Evolutionary conservation across 2,113 vertebrate genomes (phyloP).

Genomic region (Etia nguti): DNA sequence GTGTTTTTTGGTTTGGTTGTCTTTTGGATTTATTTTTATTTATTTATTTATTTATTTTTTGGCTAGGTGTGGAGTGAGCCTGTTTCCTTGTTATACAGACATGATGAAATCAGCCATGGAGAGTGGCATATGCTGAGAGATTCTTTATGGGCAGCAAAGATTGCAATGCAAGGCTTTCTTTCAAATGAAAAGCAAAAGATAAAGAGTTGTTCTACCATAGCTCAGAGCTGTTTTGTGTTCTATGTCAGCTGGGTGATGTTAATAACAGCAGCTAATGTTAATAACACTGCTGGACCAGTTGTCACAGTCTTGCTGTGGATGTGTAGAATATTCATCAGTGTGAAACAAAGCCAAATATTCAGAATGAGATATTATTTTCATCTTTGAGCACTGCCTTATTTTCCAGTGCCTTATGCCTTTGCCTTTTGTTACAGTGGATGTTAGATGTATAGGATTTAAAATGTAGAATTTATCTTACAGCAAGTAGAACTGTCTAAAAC

Average conservation of each 20-base stretch:
- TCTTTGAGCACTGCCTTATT: background rate
- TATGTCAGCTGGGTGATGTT: conserved; percentile 1
- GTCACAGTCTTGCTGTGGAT: background rate
- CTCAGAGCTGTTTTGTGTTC: background rate
- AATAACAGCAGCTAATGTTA: conserved; percentile 1
- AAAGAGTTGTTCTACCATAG: background rate
- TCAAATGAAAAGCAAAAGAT: background rate
- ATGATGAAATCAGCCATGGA: background rate
- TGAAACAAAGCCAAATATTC: background rate
- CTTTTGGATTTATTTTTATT: background rate
- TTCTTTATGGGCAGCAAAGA: background rate
- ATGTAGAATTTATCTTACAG: background rate
- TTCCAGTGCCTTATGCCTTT: too few species aligned
- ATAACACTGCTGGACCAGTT: background rate
- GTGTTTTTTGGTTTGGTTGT: background rate
- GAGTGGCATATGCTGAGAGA: conserved; percentile 20
- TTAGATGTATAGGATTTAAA: background rate
- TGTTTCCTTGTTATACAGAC: background rate
- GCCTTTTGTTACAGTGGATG: background rate
- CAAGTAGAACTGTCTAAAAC: background rate
- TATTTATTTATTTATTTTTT: background rate
- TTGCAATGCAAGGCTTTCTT: conserved; percentile 8
- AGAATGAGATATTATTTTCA: background rate
- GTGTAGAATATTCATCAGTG: background rate
- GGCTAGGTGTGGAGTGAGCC: background rate